These are phyloP conservation scores for Automeris io DNA, from an alignment of 2,888 invertebrate genomes.

Conservation along the genomic window DNA sequence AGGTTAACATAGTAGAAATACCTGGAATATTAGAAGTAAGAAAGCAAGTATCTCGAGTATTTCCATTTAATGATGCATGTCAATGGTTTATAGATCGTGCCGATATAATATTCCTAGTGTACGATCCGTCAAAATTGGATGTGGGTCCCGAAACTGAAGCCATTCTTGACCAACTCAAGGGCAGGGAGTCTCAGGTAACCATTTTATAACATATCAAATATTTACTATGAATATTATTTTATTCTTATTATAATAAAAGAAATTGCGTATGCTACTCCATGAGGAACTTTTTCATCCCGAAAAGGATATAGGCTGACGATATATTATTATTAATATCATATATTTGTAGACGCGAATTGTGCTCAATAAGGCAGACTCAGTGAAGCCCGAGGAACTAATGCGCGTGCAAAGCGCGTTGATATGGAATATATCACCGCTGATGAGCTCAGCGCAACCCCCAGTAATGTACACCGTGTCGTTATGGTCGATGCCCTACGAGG, in stretches of 20 bases:
- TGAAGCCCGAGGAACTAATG: constrained; percentile 94
- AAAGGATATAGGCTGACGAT: no score
- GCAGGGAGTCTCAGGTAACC: constrained; percentile 90
- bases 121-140: constrained; percentile 96
- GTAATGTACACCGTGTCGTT: constrained; percentile 92
- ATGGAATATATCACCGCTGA: constrained; percentile 97
- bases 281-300: no score
- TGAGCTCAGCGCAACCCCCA: constrained; percentile 96
- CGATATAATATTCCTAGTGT: constrained; percentile 95
- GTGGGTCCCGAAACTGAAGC: constrained; percentile 97
- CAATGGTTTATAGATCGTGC: constrained; percentile 98
- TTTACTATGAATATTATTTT: not conserved
- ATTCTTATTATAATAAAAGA: no score
- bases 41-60: constrained; percentile 93
- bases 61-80: constrained; percentile 96
- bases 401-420: constrained; percentile 95
- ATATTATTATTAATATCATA: no score
- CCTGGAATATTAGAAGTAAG: constrained; percentile 96
- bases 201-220: constrained; percentile 6
- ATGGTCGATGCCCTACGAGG: constrained; percentile 91
- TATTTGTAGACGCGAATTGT: constrained; percentile 87
- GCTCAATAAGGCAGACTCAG: constrained; percentile 95
- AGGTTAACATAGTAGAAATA: constrained; percentile 97
- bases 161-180: constrained; percentile 95
- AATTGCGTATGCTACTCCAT: no score